These are phyloP conservation scores for Elymnias hypermnestra DNA, from an alignment of 1,140 invertebrate genomes.

Conservation along the genomic window DNA sequence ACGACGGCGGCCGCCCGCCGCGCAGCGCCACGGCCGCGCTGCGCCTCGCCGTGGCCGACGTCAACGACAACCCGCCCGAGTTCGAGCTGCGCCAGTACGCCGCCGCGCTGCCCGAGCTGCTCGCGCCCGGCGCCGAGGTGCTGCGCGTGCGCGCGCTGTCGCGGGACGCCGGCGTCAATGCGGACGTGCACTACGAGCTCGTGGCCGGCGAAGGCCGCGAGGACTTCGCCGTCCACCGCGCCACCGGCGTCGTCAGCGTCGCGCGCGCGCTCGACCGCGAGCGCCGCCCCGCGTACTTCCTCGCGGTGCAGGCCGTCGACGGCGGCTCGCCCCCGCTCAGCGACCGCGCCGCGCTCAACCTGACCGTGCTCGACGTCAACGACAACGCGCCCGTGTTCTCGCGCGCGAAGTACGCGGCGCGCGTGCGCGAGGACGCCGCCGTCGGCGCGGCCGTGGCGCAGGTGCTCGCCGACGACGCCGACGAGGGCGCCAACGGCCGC, in stretches of 20 bases:
- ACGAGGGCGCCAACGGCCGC: slow-evolving; percentile 87
- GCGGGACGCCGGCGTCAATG: slow-evolving; percentile 95
- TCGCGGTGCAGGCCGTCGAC: slow-evolving; percentile 88
- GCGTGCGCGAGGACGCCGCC: slow-evolving; percentile 91
- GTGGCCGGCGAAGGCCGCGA: slow-evolving; percentile 92
- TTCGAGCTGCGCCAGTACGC: slow-evolving; percentile 86
- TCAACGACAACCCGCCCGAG: slow-evolving; percentile 93
- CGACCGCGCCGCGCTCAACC: slow-evolving; percentile 84
- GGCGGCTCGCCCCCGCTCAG: slow-evolving; percentile 91
- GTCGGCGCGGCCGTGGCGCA: slow-evolving; percentile 92
- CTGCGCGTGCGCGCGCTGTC: slow-evolving; percentile 94
- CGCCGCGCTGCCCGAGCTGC: slow-evolving; percentile 92
- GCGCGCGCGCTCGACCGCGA: slow-evolving; percentile 87
- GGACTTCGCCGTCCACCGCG: slow-evolving; percentile 87
- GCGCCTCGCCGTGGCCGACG: slow-evolving; percentile 88
- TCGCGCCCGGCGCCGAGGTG: slow-evolving; percentile 90
- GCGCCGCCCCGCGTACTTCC: slow-evolving; percentile 86
- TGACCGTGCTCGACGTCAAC: slow-evolving; percentile 88
- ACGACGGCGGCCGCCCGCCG: slow-evolving; percentile 85
- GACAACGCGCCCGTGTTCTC: slow-evolving; percentile 93
- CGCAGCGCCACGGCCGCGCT: slow-evolving; percentile 88
- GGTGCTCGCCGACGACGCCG: slow-evolving; percentile 90
- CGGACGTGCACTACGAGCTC: slow-evolving; percentile 92
- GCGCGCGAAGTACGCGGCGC: slow-evolving; percentile 90
- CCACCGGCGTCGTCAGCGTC: slow-evolving; percentile 85